Evolutionary conservation across 1,140 invertebrate genomes (phyloP), one percentile per base, ranked within the genome.

Genomic region (Philaenus spumarius): DNA sequence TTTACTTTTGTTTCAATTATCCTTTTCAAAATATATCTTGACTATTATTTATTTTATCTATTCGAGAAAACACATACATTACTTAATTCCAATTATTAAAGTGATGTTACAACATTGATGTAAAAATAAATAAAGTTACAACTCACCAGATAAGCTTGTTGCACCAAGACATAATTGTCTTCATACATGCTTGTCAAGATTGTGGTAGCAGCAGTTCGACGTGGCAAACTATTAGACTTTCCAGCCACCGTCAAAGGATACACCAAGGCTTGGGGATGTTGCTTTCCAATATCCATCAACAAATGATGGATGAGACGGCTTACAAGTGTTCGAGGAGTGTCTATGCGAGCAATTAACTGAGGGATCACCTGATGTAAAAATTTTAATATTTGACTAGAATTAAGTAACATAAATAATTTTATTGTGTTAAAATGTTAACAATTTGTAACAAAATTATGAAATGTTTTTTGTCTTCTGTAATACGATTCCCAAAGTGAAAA

Each of bases 301-400:
- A 99, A 76, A 67, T 95, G 87, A 71, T 97, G 90, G 62, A 99
- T 95, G 14, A 98, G 78, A 55, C 89, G 82, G 0, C 88, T 89
- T 0, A 98, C 95, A 45, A 94, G 71, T 58, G 84, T 83, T 22
- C 93, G 78, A 0, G 90, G 89, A 0, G 94, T 96, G 69, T 99
- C 97, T 60, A 99, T 97, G 47, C 97, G 80, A 1, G 97, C 96
- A 63, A 99, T 99, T 1, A 99, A 75, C 73, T 99, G 97, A 0
- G 97, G 97, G 64, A 99, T 98, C 0, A 99, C 96, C 81, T 99
- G 95, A 1, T 54, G n/a, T n/a, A n/a, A n/a, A n/a, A n/a, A n/a
- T n/a, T n/a, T n/a, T n/a, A n/a, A n/a, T n/a, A n/a, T n/a, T n/a
- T n/a, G n/a, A n/a, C n/a, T n/a, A n/a, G n/a, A n/a, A n/a, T n/a